Evolutionary conservation across 2,888 invertebrate species (phyloP), one percentile per base, ranked within the genome.

Genomic region (Agrotis clavis): DNA sequence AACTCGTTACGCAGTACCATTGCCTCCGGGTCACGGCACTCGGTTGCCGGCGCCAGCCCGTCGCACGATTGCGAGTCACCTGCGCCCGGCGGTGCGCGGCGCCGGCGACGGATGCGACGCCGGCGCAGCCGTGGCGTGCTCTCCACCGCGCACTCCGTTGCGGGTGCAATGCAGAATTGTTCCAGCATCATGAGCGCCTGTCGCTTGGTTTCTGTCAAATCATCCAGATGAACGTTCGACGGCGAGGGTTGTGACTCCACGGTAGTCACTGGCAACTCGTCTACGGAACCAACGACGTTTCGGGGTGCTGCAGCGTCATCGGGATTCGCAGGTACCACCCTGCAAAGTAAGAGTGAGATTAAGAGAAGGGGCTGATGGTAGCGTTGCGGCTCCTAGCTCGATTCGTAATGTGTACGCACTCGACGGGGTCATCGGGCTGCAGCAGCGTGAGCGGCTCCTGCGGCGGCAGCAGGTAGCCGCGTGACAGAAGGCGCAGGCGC

Each of bases 391-490:
- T 35, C 14, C n/a, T 57, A 4, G 6, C 25, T 9, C 48, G 2
- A 9, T 14, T 6, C 19, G 47, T 19, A 25, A 25, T 4, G 9
- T 48, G 56, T 11, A 89, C 93, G 88, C 25, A 94, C 93, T 91
- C 85, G 56, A 94, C 82, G 2, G 78, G 77, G 76, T 94, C 94
- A 65, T 88, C 91, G 51, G 88, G 89, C 13, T 73, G 84, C 72
- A 94, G 89, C 78, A 93, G 67, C 47, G 91, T 85, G 25, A 94
- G 90, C 64, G 92, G 90, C 88, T 95, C 95, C 66, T 77, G 88
- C 51, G 90, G 89, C 71, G 93, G 95, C 89, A 95, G 89, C 87
- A 93, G 84, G 80, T 91, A 90, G 0, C 92, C 94, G 69, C 84
- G 86, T 51, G 85, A 70, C 53, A 84, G 71, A 79, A 90, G 85